Evolutionary conservation across 2,113 vertebrate species (phyloP), one percentile per base, ranked within the genome.

Genomic region (Phyllostomus hastatus): DNA sequence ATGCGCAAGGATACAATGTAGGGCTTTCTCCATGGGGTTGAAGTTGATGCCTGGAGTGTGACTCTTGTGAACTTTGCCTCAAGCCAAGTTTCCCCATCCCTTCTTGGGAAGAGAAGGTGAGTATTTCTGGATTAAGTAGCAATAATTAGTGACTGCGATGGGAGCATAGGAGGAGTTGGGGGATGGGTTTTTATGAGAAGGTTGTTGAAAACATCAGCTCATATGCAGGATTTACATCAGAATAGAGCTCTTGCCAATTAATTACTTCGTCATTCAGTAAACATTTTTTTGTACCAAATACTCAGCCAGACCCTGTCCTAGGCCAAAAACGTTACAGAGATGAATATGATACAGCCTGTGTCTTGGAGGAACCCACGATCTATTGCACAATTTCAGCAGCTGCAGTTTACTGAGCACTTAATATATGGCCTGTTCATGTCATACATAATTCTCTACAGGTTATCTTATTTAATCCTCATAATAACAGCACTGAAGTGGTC

Each of bases 181-280:
- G 7, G 46, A 15, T 85, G 48, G 59, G 31, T 81, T 92, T 81
- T 89, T 66, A 54, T 41, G 78, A 38, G 69, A 84, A 43, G 20
- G 17, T 59, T 89, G 48, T 91, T 67, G 48, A 17, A 81, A 48
- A 54, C 38, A 43, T 1, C 14, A 57, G 78, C 79, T 61, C n/a
- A 79, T 43, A 3, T 46, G 7, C 33, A 90, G 70, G 24, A 87
- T 80, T 95, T 86, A 75, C 4, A 33, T 26, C 52, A 61, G 69
- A 67, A 79, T 59, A 93, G 48, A 85, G 46, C 5, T 88, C 46
- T 17, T 76, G 66, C 14, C 52, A 76, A 79, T 83, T 76, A 86
- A 90, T 88, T 92, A 80, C 64, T 88, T 76, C 83, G 31, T 85
- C 35, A 86, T 72, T 67, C 17, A 28, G 33, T 61, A 96, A 95